Evolutionary conservation across 2,888 invertebrate genomes (phyloP).

Genomic region (Dioctria rufipes): DNA sequence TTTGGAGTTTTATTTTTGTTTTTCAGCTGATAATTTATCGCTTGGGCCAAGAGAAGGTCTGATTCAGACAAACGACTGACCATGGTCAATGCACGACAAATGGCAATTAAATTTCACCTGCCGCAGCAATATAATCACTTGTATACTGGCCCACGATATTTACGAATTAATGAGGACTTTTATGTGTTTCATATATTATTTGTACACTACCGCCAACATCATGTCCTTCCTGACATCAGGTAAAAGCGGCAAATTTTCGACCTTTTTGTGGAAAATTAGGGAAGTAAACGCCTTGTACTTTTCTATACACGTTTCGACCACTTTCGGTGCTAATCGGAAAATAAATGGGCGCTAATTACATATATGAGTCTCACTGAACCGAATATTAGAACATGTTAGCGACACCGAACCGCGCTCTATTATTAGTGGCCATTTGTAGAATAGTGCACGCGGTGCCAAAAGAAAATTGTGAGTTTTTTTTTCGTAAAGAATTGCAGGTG

Average conservation of each 20-base stretch:
- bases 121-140: conserved; percentile 55
- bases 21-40: conserved; percentile 5
- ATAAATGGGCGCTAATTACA: conserved; percentile 58
- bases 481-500: no score
- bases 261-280: conserved; percentile 46
- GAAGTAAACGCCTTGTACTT: conserved; percentile 44
- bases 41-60: background rate
- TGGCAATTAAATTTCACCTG: conserved; percentile 59
- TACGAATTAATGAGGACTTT: conserved; percentile 56
- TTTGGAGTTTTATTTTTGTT: conserved; percentile 53
- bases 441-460: conserved; percentile 4
- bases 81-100: conserved; percentile 57
- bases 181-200: background rate
- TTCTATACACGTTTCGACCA: background rate
- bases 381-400: conserved; percentile 40
- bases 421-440: conserved; percentile 36
- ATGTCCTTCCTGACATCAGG: background rate
- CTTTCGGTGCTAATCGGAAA: conserved; percentile 56
- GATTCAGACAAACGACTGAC: conserved; percentile 39
- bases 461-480: background rate
- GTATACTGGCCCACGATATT: conserved; percentile 52
- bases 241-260: conserved; percentile 20
- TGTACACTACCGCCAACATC: background rate
- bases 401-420: conserved; percentile 26
- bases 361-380: conserved; percentile 4